Percentiles rank a stretch among this genome's conserved stretches.
Conservation (phyloP, 2,113 vertebrate species). For the Elgaria multicarinata region DNA sequence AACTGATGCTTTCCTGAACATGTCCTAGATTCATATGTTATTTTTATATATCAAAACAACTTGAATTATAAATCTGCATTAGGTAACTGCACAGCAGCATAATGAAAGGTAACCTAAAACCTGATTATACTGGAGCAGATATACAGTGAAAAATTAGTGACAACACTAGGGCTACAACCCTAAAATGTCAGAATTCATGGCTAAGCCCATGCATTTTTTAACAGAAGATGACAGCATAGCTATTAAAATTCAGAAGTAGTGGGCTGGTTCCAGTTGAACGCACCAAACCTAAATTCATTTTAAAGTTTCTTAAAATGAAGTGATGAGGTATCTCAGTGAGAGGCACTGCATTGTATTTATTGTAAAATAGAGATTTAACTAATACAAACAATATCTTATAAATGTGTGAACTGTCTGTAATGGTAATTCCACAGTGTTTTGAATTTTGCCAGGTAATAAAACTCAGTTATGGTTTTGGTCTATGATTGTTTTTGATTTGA, state of each 20-base stretch:
- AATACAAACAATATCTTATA: neutral
- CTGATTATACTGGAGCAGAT: neutral
- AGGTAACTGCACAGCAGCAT: neutral
- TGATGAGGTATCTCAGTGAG: neutral
- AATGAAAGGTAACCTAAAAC: neutral
- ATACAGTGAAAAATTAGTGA: no score
- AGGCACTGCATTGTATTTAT: neutral
- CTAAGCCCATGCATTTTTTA: conserved; percentile 47
- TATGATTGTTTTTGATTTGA: neutral
- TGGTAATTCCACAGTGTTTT: neutral
- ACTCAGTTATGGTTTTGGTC: neutral
- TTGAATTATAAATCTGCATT: neutral
- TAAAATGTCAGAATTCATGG: conserved; percentile 33
- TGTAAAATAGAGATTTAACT: neutral
- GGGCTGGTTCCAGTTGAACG: conserved; percentile 4
- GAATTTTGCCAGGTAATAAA: neutral
- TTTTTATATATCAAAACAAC: neutral
- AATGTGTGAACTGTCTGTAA: neutral
- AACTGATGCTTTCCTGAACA: neutral
- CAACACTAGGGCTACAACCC: no score
- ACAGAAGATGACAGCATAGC: conserved; percentile 40
- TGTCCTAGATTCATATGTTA: neutral
- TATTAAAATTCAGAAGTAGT: conserved; percentile 60
- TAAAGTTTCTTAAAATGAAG: conserved; percentile 31
- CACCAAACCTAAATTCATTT: neutral